Percentiles rank a stretch among this genome's conserved stretches.
Evolutionary conservation across 1,140 invertebrate species (phyloP).

Genomic region (Pachypeltis micranthus): DNA sequence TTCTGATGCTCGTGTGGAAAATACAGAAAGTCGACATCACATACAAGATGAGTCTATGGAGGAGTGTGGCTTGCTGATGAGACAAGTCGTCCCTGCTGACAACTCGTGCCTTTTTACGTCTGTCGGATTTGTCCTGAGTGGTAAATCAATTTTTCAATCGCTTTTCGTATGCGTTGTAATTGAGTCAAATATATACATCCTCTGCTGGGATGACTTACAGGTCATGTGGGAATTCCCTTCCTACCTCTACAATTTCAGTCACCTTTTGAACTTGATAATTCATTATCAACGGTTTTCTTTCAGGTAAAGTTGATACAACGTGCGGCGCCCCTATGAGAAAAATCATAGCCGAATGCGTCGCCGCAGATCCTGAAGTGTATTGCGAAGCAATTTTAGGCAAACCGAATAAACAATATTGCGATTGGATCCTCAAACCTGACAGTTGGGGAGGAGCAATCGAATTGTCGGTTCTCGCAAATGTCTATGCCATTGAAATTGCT

Average conservation of each 20-base stretch:
- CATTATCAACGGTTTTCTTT: slow-evolving; percentile 16
- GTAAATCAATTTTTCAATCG: slow-evolving; percentile 35
- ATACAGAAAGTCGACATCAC: slow-evolving; percentile 8
- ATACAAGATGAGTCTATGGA: slow-evolving; percentile 7
- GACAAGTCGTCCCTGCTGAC: slow-evolving; percentile 83
- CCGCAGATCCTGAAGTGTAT: slow-evolving; percentile 61
- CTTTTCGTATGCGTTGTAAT: background rate
- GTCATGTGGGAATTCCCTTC: too few relatives aligned
- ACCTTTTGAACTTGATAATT: too few relatives aligned
- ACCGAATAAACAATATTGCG: slow-evolving; percentile 73
- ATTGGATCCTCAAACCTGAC: slow-evolving; percentile 69
- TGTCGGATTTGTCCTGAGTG: slow-evolving; percentile 51
- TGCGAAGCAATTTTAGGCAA: slow-evolving; percentile 78
- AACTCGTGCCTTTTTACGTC: slow-evolving; percentile 93
- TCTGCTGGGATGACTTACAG: background rate
- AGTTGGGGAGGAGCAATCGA: slow-evolving; percentile 96
- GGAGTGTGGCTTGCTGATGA: slow-evolving; percentile 69
- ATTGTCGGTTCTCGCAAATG: slow-evolving; percentile 73
- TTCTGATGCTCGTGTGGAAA: background rate
- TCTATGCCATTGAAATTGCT: slow-evolving; percentile 84
- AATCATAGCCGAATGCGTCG: slow-evolving; percentile 73
- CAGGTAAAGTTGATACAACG: slow-evolving; percentile 60
- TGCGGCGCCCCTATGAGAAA: slow-evolving; percentile 63
- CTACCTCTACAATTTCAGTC: too few relatives aligned
- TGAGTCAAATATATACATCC: background rate